Evolutionary conservation across 2,888 invertebrate species (phyloP).

Genomic region (Plemyria rubiginata): DNA sequence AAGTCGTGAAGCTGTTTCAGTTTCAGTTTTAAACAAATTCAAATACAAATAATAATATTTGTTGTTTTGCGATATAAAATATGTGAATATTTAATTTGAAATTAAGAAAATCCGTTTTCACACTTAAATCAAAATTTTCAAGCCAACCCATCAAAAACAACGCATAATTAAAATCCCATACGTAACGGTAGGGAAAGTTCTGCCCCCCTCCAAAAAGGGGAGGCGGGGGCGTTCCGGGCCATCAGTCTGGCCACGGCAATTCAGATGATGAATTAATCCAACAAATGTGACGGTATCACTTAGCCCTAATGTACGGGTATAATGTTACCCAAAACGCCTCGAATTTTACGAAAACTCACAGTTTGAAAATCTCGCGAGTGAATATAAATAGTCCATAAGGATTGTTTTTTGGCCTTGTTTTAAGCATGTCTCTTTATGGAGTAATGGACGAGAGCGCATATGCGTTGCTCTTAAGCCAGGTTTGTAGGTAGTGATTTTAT

Average conservation of each 20-base stretch:
- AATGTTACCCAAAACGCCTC: slow-evolving; percentile 74
- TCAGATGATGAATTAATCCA: slow-evolving; percentile 85
- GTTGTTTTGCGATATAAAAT: too few relatives aligned
- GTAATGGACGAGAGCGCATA: too few relatives aligned
- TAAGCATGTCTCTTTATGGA: slow-evolving; percentile 63
- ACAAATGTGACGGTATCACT: slow-evolving; percentile 85
- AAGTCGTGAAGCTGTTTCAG: too few relatives aligned
- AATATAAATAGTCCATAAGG: slow-evolving; percentile 61
- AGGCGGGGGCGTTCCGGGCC: slow-evolving; percentile 72
- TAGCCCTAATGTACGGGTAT: slow-evolving; percentile 85
- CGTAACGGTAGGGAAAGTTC: slow-evolving; percentile 65
- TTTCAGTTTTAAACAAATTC: too few relatives aligned
- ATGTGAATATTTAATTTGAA: neutral
- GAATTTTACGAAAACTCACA: slow-evolving; percentile 62
- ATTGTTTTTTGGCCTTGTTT: too few relatives aligned
- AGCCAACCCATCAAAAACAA: slow-evolving; percentile 53
- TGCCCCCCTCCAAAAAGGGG: slow-evolving; percentile 43
- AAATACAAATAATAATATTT: too few relatives aligned
- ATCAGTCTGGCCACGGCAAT: slow-evolving; percentile 85
- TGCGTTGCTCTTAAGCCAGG: too few relatives aligned
- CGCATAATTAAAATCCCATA: slow-evolving; percentile 72
- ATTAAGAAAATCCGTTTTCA: neutral
- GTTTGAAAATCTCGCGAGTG: slow-evolving; percentile 67
- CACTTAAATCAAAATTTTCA: slow-evolving; percentile 2
- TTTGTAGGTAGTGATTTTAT: too few relatives aligned